Conservation (phyloP, 2,113 vertebrate species). For the Amphiprion percula region DNA sequence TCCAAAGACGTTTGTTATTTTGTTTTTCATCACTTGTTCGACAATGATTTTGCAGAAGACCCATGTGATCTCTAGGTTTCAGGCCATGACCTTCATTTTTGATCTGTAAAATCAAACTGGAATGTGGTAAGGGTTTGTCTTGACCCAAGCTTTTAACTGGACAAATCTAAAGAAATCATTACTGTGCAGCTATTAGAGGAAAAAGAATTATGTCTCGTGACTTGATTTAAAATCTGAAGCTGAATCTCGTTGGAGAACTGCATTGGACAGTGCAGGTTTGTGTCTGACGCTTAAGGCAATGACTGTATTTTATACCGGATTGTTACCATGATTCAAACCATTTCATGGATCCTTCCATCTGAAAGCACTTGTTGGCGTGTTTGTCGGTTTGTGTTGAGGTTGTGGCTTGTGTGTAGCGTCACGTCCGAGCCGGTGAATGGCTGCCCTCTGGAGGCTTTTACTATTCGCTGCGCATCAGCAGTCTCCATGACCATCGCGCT, state of each 20-base stretch:
- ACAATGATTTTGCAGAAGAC: slow-evolving; percentile 19
- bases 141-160: slow-evolving; percentile 36
- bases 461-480: slow-evolving; percentile 33
- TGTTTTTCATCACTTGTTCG: slow-evolving; percentile 18
- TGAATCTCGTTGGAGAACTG: slow-evolving; percentile 20
- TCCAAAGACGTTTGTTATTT: slow-evolving; percentile 74
- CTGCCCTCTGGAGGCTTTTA: slow-evolving; percentile 55
- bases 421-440: slow-evolving; percentile 32
- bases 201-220: slow-evolving; percentile 17
- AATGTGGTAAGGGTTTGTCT: slow-evolving; percentile 36
- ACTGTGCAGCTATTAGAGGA: slow-evolving; percentile 61
- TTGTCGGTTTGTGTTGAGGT: slow-evolving; percentile 24
- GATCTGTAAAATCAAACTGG: slow-evolving; percentile 52
- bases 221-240: slow-evolving; percentile 30
- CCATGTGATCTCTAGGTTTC: slow-evolving; percentile 45
- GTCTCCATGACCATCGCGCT: slow-evolving; percentile 14
- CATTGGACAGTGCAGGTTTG: slow-evolving; percentile 26
- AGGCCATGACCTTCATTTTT: slow-evolving; percentile 46
- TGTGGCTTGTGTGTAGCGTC: neutral
- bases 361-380: slow-evolving; percentile 32
- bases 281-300: slow-evolving; percentile 39
- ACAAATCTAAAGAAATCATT: slow-evolving; percentile 47
- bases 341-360: slow-evolving; percentile 38
- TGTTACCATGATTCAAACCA: slow-evolving; percentile 36
- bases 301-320: slow-evolving; percentile 56